Evolutionary conservation across 2,888 invertebrate genomes (phyloP).

Genomic region (Caenorhabditis zanzibari): DNA sequence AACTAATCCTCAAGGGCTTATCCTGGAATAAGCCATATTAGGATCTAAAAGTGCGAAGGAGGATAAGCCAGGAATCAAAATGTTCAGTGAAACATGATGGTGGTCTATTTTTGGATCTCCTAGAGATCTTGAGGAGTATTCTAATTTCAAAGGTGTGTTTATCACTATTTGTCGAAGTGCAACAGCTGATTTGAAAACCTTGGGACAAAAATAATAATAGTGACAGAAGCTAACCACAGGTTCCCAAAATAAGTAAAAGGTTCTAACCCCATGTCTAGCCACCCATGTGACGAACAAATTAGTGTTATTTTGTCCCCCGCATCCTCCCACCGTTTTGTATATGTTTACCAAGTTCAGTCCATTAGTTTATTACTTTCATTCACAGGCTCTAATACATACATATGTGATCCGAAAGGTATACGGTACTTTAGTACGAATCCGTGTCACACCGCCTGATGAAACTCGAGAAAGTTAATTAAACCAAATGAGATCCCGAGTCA

Average conservation of each 20-base stretch:
- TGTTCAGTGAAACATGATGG: not conserved
- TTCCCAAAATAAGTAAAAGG: conserved; percentile 5
- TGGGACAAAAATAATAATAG: no score
- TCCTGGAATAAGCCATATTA: conserved; percentile 3
- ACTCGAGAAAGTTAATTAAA: conserved; percentile 50
- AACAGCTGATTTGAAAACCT: conserved; percentile 1
- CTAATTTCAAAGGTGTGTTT: not conserved
- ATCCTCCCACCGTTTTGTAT: conserved; percentile 7
- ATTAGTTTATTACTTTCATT: conserved; percentile 37
- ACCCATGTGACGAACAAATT: conserved; percentile 32
- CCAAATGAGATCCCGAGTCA: conserved; percentile 19
- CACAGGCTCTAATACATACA: not conserved
- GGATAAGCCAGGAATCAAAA: conserved; percentile 1
- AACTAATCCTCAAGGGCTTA: conserved; percentile 9
- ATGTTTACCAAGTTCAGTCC: conserved; percentile 35
- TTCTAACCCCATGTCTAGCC: conserved; percentile 5
- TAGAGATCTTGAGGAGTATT: not conserved
- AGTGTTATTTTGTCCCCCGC: conserved; percentile 22
- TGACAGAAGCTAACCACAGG: no score
- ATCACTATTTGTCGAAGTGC: not conserved
- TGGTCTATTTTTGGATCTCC: conserved; percentile 18
- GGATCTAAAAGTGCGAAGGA: conserved; percentile 26
- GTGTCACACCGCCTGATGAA: conserved; percentile 6
- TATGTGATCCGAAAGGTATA: not conserved
- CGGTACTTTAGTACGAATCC: conserved; percentile 1